Evolutionary conservation across 2,113 vertebrate genomes (phyloP).

Genomic region (Pelvicachromis taeniatus): DNA sequence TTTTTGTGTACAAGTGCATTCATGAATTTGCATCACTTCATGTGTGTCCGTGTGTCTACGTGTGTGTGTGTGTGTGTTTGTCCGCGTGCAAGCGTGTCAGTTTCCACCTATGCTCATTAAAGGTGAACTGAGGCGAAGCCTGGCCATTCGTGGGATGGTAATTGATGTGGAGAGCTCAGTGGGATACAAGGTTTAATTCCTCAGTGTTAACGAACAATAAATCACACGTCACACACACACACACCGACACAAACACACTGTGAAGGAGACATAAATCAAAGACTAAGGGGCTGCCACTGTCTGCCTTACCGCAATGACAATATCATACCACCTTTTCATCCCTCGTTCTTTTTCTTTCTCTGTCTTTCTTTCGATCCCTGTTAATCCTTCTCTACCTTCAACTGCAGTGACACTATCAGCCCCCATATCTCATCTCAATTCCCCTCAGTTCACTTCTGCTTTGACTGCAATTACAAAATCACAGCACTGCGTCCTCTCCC

Average conservation of each 20-base stretch:
- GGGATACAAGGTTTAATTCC: slow-evolving; percentile 64
- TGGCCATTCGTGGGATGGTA: slow-evolving; percentile 35
- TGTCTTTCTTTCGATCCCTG: slow-evolving; percentile 29
- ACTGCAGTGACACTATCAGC: slow-evolving; percentile 30
- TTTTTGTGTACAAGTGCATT: neutral
- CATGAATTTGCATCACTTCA: neutral
- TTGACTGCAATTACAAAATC: slow-evolving; percentile 57
- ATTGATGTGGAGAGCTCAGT: slow-evolving; percentile 53
- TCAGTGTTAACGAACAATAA: slow-evolving; percentile 57
- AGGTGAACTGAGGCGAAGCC: slow-evolving; percentile 42
- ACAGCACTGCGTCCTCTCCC: neutral
- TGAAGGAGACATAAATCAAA: slow-evolving; percentile 63
- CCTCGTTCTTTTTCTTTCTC: slow-evolving; percentile 25
- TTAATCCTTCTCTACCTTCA: slow-evolving; percentile 43
- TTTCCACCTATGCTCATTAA: slow-evolving; percentile 55
- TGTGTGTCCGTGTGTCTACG: neutral
- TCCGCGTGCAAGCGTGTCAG: neutral
- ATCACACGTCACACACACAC: slow-evolving; percentile 29
- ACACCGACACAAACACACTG: slow-evolving; percentile 13
- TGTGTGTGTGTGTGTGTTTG: neutral
- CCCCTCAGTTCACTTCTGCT: slow-evolving; percentile 26
- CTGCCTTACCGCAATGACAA: slow-evolving; percentile 41
- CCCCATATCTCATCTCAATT: slow-evolving; percentile 1
- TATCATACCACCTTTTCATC: slow-evolving; percentile 44
- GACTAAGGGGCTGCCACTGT: slow-evolving; percentile 49